These are phyloP conservation scores for Furcula furcula DNA, from an alignment of 2,888 invertebrate genomes.

Conservation along the genomic window DNA sequence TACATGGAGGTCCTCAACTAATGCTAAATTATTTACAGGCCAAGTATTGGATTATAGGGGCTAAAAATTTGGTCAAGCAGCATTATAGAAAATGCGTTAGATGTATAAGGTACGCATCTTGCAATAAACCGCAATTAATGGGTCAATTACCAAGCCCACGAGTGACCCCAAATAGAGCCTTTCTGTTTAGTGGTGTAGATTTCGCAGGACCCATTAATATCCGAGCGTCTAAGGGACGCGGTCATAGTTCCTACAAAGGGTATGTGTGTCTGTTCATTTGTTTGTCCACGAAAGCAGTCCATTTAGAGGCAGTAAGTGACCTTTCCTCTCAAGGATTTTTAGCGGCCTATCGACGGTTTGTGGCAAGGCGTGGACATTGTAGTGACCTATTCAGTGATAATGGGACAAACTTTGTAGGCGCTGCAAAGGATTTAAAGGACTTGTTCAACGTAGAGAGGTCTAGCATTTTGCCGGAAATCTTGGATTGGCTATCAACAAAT, in stretches of 20 bases:
- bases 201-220: slow-evolving; percentile 20
- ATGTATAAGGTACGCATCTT: slow-evolving; percentile 11
- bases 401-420: slow-evolving; percentile 23
- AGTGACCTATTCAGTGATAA: slow-evolving; percentile 27
- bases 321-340: slow-evolving; percentile 31
- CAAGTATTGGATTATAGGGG: slow-evolving; percentile 18
- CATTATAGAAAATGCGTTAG: slow-evolving; percentile 12
- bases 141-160: slow-evolving; percentile 17
- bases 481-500: not conserved
- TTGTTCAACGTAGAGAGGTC: not conserved
- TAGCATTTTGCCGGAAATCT: not conserved
- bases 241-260: slow-evolving; percentile 13
- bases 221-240: slow-evolving; percentile 13
- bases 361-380: slow-evolving; percentile 18
- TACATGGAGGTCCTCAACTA: slow-evolving; percentile 22
- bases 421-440: slow-evolving; percentile 3
- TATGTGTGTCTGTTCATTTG: slow-evolving; percentile 14
- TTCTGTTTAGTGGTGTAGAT: slow-evolving; percentile 19
- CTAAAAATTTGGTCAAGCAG: slow-evolving; percentile 6
- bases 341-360: slow-evolving; percentile 24
- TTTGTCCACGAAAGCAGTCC: slow-evolving; percentile 28
- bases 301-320: slow-evolving; percentile 34
- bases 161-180: slow-evolving; percentile 14
- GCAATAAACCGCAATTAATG: slow-evolving; percentile 11
- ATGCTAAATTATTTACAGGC: slow-evolving; percentile 15